Base-by-base conservation (phyloP, 2,888 invertebrate species). In the Crocallis elinguaria region DNA sequence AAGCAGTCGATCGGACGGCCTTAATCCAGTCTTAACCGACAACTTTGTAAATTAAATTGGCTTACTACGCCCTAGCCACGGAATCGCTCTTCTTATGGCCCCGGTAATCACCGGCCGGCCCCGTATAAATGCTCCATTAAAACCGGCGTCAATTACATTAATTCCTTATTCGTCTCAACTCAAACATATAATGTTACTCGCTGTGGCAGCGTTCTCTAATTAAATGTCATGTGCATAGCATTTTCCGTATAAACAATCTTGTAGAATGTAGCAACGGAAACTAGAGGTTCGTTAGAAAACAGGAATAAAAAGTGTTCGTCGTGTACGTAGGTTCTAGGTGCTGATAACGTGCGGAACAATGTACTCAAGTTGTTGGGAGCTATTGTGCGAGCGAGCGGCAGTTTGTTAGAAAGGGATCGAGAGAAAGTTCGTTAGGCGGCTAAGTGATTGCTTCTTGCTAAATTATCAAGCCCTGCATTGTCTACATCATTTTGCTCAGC, bases 1-100 rank as follows among this genome's bases (percentile, higher is more conserved):
- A 45, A 62, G 61, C 62, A 67, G 65, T 60, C 68, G 71, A 72
- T 69, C 71, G 64, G 66, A 64, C 62, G 62, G 61, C 68, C 77
- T 81, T 81, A 84, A 86, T 86, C 82, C 83, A 75, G 75, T 78
- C 80, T 79, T 79, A 83, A 82, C 82, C 76, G 77, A 83, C 86
- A 79, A 86, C 86, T 87, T 86, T 86, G 87, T 86, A 85, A 88
- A 86, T 86, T 88, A 87, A 88, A 88, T 88, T 84, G 87, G 79
- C 79, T 82, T 67, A 74, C 76, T 77, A 75, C 79, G 75, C 71
- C 77, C 39, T 25, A 70, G 74, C 82, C 78, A 69, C 71, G 73
- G 85, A 81, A 83, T 80, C 80, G 77, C 80, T 81, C 77, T 85
- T 85, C 84, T 84, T 87, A 84, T 79, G 73, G 84, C 67, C 75